Conservation (phyloP, 2,888 invertebrate genomes). For the Spodoptera littoralis region DNA sequence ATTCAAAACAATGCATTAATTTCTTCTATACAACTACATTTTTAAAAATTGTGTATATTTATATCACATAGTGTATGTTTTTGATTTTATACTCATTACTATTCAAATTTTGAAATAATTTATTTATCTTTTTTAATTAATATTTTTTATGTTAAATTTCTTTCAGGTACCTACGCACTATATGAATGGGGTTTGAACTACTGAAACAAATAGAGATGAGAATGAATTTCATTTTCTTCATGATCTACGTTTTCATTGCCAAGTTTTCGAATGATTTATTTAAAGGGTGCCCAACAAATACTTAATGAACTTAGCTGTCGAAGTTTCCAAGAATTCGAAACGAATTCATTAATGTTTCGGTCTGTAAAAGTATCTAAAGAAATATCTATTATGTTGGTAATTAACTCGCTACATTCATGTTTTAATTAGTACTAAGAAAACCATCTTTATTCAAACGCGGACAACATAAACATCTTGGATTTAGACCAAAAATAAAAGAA, state of each 20-base stretch:
- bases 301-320: conserved; percentile 44
- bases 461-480: too few relatives aligned
- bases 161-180: conserved; percentile 53
- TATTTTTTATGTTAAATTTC: conserved; percentile 35
- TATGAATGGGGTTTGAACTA: conserved; percentile 7
- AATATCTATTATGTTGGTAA: conserved; percentile 16
- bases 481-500: too few relatives aligned
- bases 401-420: conserved; percentile 23
- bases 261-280: conserved; percentile 33
- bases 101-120: conserved; percentile 54
- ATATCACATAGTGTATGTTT: conserved; percentile 84
- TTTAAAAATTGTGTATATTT: conserved; percentile 85
- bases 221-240: conserved; percentile 10
- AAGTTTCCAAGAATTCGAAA: conserved; percentile 45
- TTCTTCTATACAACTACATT: conserved; percentile 75
- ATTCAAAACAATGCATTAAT: conserved; percentile 75
- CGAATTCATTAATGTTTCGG: conserved; percentile 42
- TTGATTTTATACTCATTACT: conserved; percentile 60
- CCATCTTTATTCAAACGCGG: too few relatives aligned
- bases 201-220: conserved; percentile 11
- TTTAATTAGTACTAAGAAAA: conserved; percentile 8
- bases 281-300: conserved; percentile 37
- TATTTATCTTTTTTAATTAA: conserved; percentile 34
- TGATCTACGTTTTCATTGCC: conserved; percentile 25
- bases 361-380: conserved; percentile 25